Conservation (phyloP, 2,113 vertebrate species). For the Rhinopithecus roxellana region DNA sequence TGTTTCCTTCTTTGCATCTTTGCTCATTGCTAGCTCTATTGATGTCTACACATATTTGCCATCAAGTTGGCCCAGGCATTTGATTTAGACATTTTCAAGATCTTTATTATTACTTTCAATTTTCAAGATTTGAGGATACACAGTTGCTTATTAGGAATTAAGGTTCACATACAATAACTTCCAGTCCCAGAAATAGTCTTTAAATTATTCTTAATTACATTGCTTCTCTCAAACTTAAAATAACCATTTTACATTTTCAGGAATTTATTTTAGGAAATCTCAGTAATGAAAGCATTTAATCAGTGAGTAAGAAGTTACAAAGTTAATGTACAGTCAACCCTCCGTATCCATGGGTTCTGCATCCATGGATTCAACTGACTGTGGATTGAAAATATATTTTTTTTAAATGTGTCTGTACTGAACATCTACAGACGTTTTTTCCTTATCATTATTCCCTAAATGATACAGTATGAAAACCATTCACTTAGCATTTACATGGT, state of each 20-base stretch:
- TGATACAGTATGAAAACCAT: not conserved
- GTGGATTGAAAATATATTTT: not conserved
- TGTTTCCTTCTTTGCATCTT: not conserved
- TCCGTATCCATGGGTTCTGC: not conserved
- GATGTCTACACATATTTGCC: not conserved
- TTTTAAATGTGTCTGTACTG: not conserved
- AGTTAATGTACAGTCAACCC: not conserved
- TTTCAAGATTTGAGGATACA: not conserved
- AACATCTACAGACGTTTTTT: not conserved
- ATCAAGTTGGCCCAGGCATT: not conserved
- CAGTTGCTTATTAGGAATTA: not conserved
- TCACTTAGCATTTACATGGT: not conserved
- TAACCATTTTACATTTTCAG: not conserved
- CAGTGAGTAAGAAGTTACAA: constrained; percentile 36
- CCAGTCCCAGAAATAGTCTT: not conserved
- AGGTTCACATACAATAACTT: not conserved
- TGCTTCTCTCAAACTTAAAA: not conserved
- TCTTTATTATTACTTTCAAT: not conserved
- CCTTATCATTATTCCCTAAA: not conserved
- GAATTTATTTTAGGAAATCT: not conserved
- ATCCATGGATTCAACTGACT: not conserved
- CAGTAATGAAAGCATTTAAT: constrained; percentile 37
- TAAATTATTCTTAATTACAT: not conserved
- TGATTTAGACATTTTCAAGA: not conserved
- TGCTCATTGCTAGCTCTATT: not conserved